Base-by-base conservation (phyloP, 1,140 invertebrate genomes). In the Orius laevigatus region DNA sequence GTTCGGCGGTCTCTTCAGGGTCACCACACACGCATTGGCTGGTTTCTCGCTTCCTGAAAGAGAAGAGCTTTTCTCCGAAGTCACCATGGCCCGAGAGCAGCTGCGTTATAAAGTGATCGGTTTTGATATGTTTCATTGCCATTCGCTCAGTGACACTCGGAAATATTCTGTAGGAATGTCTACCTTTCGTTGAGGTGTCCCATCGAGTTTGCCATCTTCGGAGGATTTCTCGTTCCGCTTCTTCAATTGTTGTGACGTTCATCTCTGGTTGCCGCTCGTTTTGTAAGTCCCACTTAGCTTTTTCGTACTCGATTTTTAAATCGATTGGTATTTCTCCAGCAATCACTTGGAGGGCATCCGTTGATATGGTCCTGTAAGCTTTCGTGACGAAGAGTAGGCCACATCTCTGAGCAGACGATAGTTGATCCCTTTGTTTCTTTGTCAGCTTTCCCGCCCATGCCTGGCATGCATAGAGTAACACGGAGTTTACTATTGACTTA, bases 31-130 rank as follows among this genome's bases (percentile, higher is more conserved):
- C 10, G 15, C 47, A 48, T 1, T 14, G 1, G 10, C 16, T 16
- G 33, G 8, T n/a, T 5, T 9, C 5, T 16, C n/a, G 16, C 4
- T 18, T 12, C 2, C 8, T 25, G 33, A 47, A 35, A 6, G 10
- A n/a, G 9, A 4, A 5, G 4, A 47, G 16, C 34, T 47, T 47
- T 2, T 2, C 2, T 3, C 15, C 15, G 33, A 47, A 47, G 12
- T 47, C 32, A 5, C 46, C 46, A 15, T 47, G 46, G 32, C 46
- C 46, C 11, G 5, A 15, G 3, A 47, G 8, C n/a, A 35, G 14
- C 18, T 47, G 46, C 2, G 31, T 1, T 11, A 0, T 4, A 15
- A n/a, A 0, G 19, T 36, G 1, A 11, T 16, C 18, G 2, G 14
- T 0, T 2, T 20, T 8, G 18, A 20, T 1, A 2, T 40, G 3